Conservation (phyloP, 2,888 invertebrate species). For the Autographa gamma region DNA sequence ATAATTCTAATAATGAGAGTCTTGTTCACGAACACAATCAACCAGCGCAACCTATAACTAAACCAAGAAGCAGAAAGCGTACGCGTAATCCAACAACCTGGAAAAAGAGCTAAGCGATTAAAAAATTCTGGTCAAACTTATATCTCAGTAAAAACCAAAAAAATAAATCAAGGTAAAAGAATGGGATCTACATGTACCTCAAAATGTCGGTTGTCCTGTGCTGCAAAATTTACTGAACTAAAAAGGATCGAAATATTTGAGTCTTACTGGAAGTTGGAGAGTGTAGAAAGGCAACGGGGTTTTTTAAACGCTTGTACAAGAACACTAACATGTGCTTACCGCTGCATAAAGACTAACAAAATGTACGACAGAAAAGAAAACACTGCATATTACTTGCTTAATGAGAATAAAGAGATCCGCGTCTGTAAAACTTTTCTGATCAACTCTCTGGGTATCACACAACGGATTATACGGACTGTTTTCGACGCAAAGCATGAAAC, state of each 20-base stretch:
- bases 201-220: slow-evolving; percentile 30
- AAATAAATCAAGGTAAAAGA: not conserved
- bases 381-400: slow-evolving; percentile 27
- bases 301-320: slow-evolving; percentile 34
- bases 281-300: slow-evolving; percentile 38
- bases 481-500: slow-evolving; percentile 12
- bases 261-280: slow-evolving; percentile 23
- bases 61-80: slow-evolving; percentile 28
- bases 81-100: slow-evolving; percentile 27
- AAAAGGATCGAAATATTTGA: no score
- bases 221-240: slow-evolving; percentile 12
- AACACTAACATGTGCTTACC: slow-evolving; percentile 22
- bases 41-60: slow-evolving; percentile 15
- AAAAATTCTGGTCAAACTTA: slow-evolving; percentile 19
- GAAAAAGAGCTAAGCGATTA: slow-evolving; percentile 29
- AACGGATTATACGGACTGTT: slow-evolving; percentile 25
- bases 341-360: slow-evolving; percentile 25
- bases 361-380: slow-evolving; percentile 23
- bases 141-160: no score
- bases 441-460: slow-evolving; percentile 25
- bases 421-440: slow-evolving; percentile 31
- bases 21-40: not conserved
- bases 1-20: no score
- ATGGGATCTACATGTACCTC: slow-evolving; percentile 38
- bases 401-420: slow-evolving; percentile 22